Evolutionary conservation across 2,797 vertebrate species (phyloP), one percentile per base, ranked within the genome.

Genomic region (Sebastolobus alascanus): DNA sequence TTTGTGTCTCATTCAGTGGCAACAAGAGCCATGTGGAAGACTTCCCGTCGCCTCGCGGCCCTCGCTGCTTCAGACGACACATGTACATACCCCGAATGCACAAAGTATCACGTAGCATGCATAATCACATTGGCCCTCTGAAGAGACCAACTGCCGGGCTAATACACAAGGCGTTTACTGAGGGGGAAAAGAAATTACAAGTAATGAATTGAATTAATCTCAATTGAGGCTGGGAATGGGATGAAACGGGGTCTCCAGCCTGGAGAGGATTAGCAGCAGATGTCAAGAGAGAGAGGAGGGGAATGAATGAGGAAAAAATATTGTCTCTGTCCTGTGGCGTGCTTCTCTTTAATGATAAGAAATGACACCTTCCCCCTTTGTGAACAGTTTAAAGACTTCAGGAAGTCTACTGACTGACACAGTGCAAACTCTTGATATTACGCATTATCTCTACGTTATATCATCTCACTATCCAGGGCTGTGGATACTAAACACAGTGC

Each of bases 161-260:
- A 55, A 76, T 59, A 68, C 37, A 65, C 79, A 20, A 35, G 40
- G 43, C 12, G 2, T 77, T 68, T n/a, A 65, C 74, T 75, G 20
- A 59, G 8, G 33, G 22, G 79, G 12, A 20, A 54, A 31, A 73
- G 22, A 74, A 68, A 80, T 82, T 77, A 82, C 84, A 63, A 75
- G 54, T 59, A 79, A 83, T 80, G 16, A 84, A 89, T 67, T 72
- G 60, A 84, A 87, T 86, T 80, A 83, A 75, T 84, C 55, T 85
- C 35, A 55, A 59, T 27, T 50, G 72, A 55, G 61, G 27, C 38
- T 27, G 59, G 43, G 72, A 55, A 75, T 25, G 52, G 35, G 80
- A 84, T 71, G 80, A 81, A 76, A 58, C 27, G 4, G 64, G 38
- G 58, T 29, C 25, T 61, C 35, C 37, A 40, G 78, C 72, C 75